A percentile compares a stretch with the other conserved stretches of the same genome.
Conservation (phyloP, 2,113 vertebrate species). For the Vireo altiloquus region DNA sequence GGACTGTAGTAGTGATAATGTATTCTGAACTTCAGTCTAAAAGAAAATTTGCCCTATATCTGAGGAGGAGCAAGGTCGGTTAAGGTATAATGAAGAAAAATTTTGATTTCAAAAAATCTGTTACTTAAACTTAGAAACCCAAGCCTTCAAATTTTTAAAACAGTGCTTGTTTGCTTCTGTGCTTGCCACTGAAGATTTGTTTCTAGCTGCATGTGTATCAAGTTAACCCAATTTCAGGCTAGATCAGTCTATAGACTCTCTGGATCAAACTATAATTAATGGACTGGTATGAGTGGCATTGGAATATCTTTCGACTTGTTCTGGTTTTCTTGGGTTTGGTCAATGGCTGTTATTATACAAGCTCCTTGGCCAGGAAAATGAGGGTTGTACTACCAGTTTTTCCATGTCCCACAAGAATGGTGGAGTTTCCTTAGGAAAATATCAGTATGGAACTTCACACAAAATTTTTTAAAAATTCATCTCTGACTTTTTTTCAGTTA, state of each 20-base stretch:
- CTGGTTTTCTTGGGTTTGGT: neutral
- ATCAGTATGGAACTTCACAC: neutral
- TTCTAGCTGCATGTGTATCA: neutral
- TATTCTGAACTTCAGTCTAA: neutral
- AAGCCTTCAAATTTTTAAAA: neutral
- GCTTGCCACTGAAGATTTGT: neutral
- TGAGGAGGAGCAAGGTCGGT: neutral
- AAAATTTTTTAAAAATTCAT: fast-evolving
- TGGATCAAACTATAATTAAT: neutral
- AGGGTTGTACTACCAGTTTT: neutral
- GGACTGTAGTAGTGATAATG: neutral
- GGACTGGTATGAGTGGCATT: neutral
- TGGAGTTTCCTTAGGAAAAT: neutral
- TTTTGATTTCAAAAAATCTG: neutral
- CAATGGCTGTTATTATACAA: neutral
- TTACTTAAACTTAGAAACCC: neutral
- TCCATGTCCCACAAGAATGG: neutral
- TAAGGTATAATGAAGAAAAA: neutral
- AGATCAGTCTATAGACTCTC: neutral
- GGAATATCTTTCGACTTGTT: neutral
- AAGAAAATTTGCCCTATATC: neutral
- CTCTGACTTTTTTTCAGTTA: neutral
- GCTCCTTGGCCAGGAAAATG: neutral
- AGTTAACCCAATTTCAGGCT: neutral
- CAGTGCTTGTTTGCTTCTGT: neutral